phyloP scores from a whole-genome alignment of 2,113 vertebrate species.

The Hippocampus abdominalis region DNA sequence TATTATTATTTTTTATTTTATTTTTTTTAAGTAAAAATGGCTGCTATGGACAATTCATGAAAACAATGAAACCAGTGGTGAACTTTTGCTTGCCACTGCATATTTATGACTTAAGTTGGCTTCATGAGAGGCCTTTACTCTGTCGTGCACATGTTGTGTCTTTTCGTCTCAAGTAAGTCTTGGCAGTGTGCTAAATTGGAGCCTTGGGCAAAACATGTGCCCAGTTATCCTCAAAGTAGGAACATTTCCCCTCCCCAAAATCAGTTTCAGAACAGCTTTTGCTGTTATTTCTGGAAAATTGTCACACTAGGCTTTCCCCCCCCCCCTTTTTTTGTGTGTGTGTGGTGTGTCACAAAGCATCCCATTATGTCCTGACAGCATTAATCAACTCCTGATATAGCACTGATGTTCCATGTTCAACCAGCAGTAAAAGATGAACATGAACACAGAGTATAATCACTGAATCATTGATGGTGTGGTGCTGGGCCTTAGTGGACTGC shows the following conservation, averaged over 20 bases:
- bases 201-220: neutral
- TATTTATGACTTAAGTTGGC: neutral
- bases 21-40: neutral
- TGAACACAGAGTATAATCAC: constrained; percentile 23
- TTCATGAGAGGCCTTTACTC: neutral
- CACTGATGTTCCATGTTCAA: constrained; percentile 18
- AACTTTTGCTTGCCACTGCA: neutral
- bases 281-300: neutral
- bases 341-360: constrained; percentile 20
- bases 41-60: neutral
- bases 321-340: neutral
- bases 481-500: constrained; percentile 19
- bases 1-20: neutral
- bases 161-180: constrained; percentile 3
- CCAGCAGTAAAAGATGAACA: constrained; percentile 44
- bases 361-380: constrained; percentile 20
- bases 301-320: neutral
- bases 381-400: constrained; percentile 42
- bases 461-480: constrained; percentile 59
- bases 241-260: neutral
- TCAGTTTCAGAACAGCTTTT: neutral
- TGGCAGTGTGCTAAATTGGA: constrained; percentile 7
- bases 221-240: neutral
- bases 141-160: neutral
- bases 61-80: neutral